Base-by-base conservation (phyloP, 2,797 vertebrate genomes). In the Amblyopsis hoosieri region DNA sequence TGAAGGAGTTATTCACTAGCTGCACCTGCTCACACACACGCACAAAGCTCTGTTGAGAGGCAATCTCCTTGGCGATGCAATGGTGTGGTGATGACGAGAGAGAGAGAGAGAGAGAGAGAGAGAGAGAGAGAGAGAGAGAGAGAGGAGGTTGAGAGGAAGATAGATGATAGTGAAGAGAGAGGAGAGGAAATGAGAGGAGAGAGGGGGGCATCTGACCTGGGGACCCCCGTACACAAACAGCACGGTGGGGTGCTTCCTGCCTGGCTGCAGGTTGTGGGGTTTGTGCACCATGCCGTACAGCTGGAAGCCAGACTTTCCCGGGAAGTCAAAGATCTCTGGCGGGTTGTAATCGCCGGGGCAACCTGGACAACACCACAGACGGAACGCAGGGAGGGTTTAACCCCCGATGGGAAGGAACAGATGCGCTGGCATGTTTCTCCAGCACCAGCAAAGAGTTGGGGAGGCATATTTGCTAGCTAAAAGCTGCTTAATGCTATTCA, bases 221-320 rank as follows among this genome's bases (percentile, higher is more conserved):
- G 97, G 97, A 19, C 97, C 97, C 17, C 97, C 97, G 0, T 99
- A 99, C 37, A 99, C 96, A 4, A 99, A 99, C 48, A 99, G 94
- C 65, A 99, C 94, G 0, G 97, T 98, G 15, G 97, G 97, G 80
- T 99, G 96, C 68, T 98, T 99, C 89, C 92, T 94, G 67, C 95
- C 96, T 0, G 95, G 94, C 74, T 94, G 95, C 66, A 98, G 85
- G 48, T 93, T 92, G 45, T 98, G 97, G 5, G 97, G 97, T 80
- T 97, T 98, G 90, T 98, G 98, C 49, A 99, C 90, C 97, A 99
- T 99, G 60, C 97, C 97, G 0, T 99, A 99, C 19, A 99, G 94
- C 74, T 92, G 93, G 54, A 96, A 95, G 0, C 96, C 95, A 0
- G 95, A 93, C 71, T 94, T 95, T 0, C 94, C 95, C 8, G 73